phyloP scores from a whole-genome alignment of 2,888 invertebrate genomes.

The Troides oblongomaculatus region DNA sequence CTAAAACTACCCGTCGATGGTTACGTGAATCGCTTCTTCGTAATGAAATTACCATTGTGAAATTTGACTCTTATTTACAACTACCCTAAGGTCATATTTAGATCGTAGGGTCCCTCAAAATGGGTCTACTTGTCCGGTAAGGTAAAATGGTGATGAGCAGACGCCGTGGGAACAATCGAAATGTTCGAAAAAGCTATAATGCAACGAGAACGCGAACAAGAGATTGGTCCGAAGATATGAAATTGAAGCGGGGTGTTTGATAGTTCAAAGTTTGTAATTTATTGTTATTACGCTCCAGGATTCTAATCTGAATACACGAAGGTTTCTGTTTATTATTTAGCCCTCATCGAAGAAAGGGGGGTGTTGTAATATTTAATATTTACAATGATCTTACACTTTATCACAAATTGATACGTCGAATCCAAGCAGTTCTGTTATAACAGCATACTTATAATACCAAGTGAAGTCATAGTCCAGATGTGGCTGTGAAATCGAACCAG shows the following conservation, averaged over 20 bases:
- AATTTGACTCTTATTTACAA: constrained; percentile 35
- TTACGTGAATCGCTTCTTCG: constrained; percentile 53
- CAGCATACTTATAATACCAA: too few relatives aligned
- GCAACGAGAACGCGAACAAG: constrained; percentile 56
- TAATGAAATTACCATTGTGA: constrained; percentile 33
- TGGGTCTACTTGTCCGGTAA: constrained; percentile 34
- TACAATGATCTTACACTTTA: neutral
- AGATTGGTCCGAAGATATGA: constrained; percentile 59
- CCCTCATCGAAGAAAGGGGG: neutral
- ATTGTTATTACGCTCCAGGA: constrained; percentile 28
- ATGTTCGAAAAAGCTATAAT: constrained; percentile 51
- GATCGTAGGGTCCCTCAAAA: constrained; percentile 44
- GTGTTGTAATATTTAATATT: neutral
- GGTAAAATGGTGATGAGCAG: constrained; percentile 57
- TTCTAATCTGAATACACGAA: constrained; percentile 21
- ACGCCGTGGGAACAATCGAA: constrained; percentile 69
- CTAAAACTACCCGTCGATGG: constrained; percentile 47
- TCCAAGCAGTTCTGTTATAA: too few relatives aligned
- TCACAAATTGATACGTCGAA: too few relatives aligned
- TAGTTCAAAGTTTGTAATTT: constrained; percentile 36
- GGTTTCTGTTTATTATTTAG: constrained; percentile 19
- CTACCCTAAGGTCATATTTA: constrained; percentile 40
- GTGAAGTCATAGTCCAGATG: too few relatives aligned
- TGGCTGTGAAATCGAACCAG: too few relatives aligned
- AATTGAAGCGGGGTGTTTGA: constrained; percentile 38